Percentiles rank a stretch among this genome's conserved stretches.
phyloP scores from a whole-genome alignment of 2,797 vertebrate species.

The Sorex maritimensis region DNA sequence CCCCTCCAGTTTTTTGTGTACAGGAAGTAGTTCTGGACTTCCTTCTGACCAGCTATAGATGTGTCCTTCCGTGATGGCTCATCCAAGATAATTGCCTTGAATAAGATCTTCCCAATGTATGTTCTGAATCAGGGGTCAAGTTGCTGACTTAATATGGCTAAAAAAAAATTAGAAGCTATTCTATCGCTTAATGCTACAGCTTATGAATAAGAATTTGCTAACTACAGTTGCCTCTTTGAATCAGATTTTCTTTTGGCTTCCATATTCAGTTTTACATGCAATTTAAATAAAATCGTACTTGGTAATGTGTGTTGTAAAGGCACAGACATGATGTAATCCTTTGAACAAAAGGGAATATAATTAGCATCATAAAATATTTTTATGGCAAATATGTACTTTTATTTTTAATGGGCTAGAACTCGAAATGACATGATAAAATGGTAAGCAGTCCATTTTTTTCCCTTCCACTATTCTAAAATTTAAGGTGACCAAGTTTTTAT shows the following conservation, averaged over 20 bases:
- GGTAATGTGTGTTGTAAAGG: constrained; percentile 50
- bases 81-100: background rate
- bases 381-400: constrained; percentile 61
- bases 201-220: constrained; percentile 58
- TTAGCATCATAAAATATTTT: constrained; percentile 73
- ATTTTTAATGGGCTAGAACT: constrained; percentile 46
- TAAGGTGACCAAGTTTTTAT: constrained; percentile 47
- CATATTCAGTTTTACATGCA: constrained; percentile 40
- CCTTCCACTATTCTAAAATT: background rate
- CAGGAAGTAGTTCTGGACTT: background rate
- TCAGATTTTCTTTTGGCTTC: constrained; percentile 64
- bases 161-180: constrained; percentile 53
- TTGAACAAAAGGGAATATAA: constrained; percentile 65
- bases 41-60: background rate
- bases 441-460: constrained; percentile 24
- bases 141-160: constrained; percentile 33
- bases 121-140: background rate
- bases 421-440: constrained; percentile 56
- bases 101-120: background rate
- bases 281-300: constrained; percentile 73
- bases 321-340: constrained; percentile 68
- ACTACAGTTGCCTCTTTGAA: constrained; percentile 67
- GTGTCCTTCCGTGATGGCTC: background rate
- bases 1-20: background rate
- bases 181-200: constrained; percentile 45